Conservation (phyloP, 2,888 invertebrate species). For the Coenonympha glycerion region DNA sequence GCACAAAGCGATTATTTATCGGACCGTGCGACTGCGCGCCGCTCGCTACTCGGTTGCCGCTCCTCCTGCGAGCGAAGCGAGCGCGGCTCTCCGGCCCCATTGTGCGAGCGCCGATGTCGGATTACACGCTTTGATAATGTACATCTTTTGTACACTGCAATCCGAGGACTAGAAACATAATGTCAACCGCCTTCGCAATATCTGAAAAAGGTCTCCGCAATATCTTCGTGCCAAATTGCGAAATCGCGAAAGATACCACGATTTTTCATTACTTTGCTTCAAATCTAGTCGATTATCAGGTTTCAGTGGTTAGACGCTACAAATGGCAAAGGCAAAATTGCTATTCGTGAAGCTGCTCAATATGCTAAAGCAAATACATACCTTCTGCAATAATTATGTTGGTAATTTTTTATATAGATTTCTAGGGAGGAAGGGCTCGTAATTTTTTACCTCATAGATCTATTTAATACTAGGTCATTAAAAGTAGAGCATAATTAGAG, state of each 20-base stretch:
- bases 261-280: constrained; percentile 24
- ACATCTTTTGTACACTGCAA: constrained; percentile 37
- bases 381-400: no score
- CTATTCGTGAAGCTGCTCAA: no score
- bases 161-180: constrained; percentile 23
- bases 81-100: constrained; percentile 23
- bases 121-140: constrained; percentile 43
- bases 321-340: no score
- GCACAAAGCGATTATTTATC: constrained; percentile 64
- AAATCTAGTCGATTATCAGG: neutral
- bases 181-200: constrained; percentile 20
- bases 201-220: constrained; percentile 8
- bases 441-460: no score
- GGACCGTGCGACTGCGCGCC: constrained; percentile 38
- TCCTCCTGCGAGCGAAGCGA: neutral
- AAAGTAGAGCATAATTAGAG: neutral
- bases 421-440: no score
- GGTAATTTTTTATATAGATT: no score
- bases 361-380: no score
- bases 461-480: neutral
- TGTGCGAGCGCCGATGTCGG: constrained; percentile 40
- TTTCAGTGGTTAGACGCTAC: neutral
- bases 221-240: constrained; percentile 11
- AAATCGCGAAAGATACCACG: constrained; percentile 14
- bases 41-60: constrained; percentile 44